These are phyloP conservation scores for Cinclus cinclus DNA, from an alignment of 2,113 vertebrate genomes.

Conservation along the genomic window DNA sequence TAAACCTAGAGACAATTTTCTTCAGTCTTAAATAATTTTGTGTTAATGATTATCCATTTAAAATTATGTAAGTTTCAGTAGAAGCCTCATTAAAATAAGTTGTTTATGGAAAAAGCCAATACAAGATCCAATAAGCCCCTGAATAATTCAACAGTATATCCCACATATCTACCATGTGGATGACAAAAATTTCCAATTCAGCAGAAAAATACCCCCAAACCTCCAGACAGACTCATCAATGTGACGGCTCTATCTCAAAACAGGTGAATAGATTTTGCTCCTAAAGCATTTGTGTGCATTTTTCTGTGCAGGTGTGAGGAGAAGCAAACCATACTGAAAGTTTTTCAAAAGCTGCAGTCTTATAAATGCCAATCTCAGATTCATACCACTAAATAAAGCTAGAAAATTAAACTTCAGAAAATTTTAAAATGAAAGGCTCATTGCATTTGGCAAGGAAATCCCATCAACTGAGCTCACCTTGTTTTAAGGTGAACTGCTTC, in stretches of 20 bases:
- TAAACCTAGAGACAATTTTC: background rate
- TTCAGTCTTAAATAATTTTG: background rate
- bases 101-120: background rate
- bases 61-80: background rate
- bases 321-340: background rate
- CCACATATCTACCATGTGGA: background rate
- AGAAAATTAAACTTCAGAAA: conserved; percentile 2
- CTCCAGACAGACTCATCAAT: background rate
- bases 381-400: background rate
- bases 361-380: background rate
- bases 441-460: background rate
- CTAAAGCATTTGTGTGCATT: background rate
- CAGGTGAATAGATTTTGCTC: background rate
- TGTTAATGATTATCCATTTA: background rate
- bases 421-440: background rate
- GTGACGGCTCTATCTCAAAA: background rate
- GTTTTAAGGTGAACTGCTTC: background rate
- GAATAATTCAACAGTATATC: background rate
- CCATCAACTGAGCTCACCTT: background rate
- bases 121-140: background rate
- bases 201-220: background rate
- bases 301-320: background rate
- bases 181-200: background rate
- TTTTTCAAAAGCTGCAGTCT: background rate
- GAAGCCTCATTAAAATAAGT: background rate